Evolutionary conservation across 2,113 vertebrate genomes (phyloP).

Genomic region (Leptobrachium leishanense): DNA sequence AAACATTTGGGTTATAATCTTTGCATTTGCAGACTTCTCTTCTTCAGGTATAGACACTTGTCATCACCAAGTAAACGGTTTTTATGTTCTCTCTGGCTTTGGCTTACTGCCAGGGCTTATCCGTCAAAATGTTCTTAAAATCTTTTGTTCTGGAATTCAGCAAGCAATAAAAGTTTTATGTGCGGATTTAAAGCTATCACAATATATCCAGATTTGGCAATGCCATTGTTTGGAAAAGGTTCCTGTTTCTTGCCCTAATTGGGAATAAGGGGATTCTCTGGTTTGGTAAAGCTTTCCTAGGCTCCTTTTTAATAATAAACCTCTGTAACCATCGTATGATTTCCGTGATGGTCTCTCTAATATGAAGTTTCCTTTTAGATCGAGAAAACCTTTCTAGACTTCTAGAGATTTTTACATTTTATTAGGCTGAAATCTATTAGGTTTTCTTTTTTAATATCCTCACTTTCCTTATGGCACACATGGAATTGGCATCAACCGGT

Average conservation of each 20-base stretch:
- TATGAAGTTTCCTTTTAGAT: too few relatives aligned
- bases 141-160: not conserved
- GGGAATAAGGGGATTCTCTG: slow-evolving; percentile 1
- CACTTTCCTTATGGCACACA: too few relatives aligned
- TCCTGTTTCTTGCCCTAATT: not conserved
- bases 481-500: too few relatives aligned
- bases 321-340: too few relatives aligned
- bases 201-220: not conserved
- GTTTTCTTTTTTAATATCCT: too few relatives aligned
- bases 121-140: not conserved
- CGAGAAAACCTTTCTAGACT: too few relatives aligned
- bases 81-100: not conserved
- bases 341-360: too few relatives aligned
- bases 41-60: not conserved
- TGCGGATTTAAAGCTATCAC: not conserved
- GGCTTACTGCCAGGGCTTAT: slow-evolving; percentile 1
- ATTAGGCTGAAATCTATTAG: too few relatives aligned
- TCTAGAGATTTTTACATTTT: too few relatives aligned
- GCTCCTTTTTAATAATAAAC: not conserved
- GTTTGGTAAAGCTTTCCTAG: not conserved
- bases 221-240: not conserved
- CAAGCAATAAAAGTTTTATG: slow-evolving; percentile 3
- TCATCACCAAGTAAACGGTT: not conserved
- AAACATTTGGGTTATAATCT: too few relatives aligned
- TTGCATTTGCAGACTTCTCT: too few relatives aligned